A percentile compares a stretch with the other conserved stretches of the same genome.
Conservation (phyloP, 2,797 vertebrate genomes). For the Malurus leucopterus region DNA sequence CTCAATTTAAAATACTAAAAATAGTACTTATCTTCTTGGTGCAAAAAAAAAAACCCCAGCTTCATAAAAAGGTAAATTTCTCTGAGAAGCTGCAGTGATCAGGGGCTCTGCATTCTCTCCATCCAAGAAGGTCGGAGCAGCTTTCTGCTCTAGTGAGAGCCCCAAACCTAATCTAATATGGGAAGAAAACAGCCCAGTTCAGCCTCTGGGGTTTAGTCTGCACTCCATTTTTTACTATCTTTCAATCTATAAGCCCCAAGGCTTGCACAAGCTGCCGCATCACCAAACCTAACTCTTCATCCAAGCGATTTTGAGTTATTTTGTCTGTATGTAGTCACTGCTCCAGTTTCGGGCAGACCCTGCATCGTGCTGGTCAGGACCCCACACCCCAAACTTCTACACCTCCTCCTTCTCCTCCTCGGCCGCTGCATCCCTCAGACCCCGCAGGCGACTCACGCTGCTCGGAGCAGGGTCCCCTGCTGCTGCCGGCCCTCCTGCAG, state of each 20-base stretch:
- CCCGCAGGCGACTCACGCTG: not conserved
- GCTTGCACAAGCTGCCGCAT: accelerated
- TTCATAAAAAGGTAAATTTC: not conserved
- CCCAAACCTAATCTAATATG: not conserved
- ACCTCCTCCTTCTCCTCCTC: not conserved
- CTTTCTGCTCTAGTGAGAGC: not conserved
- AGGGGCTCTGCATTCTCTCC: not conserved
- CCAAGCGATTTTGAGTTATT: not conserved
- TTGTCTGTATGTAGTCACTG: accelerated
- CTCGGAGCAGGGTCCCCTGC: not conserved
- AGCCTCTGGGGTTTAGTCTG: not conserved
- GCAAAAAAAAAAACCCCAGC: not conserved
- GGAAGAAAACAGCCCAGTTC: not conserved
- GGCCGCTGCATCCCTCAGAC: not conserved
- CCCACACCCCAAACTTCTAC: not conserved
- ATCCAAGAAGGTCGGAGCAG: not conserved
- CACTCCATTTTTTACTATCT: accelerated
- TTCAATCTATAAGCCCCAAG: not conserved
- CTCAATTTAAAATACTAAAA: not conserved
- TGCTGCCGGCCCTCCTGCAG: not conserved
- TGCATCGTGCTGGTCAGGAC: accelerated
- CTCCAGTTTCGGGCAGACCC: not conserved
- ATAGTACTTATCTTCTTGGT: not conserved
- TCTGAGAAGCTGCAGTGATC: not conserved
- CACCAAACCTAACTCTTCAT: not conserved